These are phyloP conservation scores for Parazoanthus atlanticus DNA, from an alignment of 92 coral and sea anemone genomes.

Conservation along the genomic window DNA sequence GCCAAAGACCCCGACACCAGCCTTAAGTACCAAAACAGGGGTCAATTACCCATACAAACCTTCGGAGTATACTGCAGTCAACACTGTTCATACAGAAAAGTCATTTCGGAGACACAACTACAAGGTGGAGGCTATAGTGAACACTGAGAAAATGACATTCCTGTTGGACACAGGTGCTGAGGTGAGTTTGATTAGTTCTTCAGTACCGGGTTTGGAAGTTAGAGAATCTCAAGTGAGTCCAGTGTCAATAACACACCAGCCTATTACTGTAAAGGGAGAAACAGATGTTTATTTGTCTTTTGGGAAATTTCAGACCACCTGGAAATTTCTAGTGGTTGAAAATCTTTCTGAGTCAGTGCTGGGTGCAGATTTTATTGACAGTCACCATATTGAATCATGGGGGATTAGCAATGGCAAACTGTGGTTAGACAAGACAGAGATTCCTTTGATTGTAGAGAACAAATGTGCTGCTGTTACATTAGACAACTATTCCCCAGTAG, in stretches of 20 bases:
- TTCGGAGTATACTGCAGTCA: neutral
- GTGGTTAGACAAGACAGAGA: too few species aligned
- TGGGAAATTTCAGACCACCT: conserved; percentile 26
- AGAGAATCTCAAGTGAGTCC: too few species aligned
- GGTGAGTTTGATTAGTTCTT: conserved; percentile 20
- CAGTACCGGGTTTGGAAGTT: conserved; percentile 35
- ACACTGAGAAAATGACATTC: neutral
- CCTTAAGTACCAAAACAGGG: conserved; percentile 23
- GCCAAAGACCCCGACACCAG: conserved; percentile 55
- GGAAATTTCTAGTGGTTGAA: conserved; percentile 39
- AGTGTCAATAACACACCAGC: too few species aligned
- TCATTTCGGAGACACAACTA: too few species aligned
- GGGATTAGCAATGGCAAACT: too few species aligned
- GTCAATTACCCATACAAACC: neutral
- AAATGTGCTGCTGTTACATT: too few species aligned
- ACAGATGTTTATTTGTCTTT: conserved; percentile 41
- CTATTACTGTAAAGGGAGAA: conserved; percentile 41
- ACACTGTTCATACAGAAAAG: neutral
- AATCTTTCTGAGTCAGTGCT: too few species aligned
- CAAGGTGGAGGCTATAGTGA: too few species aligned
- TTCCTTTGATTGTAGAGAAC: too few species aligned
- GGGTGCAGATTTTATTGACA: too few species aligned
- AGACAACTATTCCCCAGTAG: conserved; percentile 35
- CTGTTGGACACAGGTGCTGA: conserved; percentile 49
- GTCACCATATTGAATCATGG: too few species aligned